Base-by-base conservation (phyloP, 2,113 vertebrate species). In the Bubo bubo region DNA sequence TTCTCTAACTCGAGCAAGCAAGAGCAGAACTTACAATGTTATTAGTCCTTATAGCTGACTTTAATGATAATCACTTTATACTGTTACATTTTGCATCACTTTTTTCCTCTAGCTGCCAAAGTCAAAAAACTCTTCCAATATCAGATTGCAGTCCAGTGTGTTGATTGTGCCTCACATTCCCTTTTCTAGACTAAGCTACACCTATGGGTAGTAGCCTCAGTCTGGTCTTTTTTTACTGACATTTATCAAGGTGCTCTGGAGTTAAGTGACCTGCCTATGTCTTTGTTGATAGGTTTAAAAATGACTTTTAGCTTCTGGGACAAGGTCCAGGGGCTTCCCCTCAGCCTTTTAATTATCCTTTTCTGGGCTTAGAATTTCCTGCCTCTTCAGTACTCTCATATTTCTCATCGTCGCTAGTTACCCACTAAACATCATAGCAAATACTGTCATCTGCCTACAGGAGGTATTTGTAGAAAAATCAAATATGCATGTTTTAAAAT, bases 321-420 rank as follows among this genome's bases (percentile, higher is more conserved):
- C 12, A 50, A 49, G 5, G 13, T 45, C 27, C 2, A 8, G 8
- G 13, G 26, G 3, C 10, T 86, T 67, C 6, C 0, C 0, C 21
- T 64, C 34, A 70, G 22, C 5, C 17, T 5, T 79, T 89, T 13
- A 39, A 32, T 23, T 13, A 59, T 15, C 23, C 14, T 2, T 15
- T 43, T 83, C 52, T 34, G 6, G 20, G 13, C 16, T 79, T n/a
- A 37, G 24, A 47, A 8, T 58, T 83, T 67, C 10, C 30, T 11
- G 0, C 5, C 79, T 71, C 14, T 27, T 49, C 22, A 17, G 2
- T 58, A 20, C 18, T 39, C 83, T 58, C 6, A 1, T 41, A n/a
- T 56, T 63, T 71, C 34, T 72, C 18, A 6, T 62, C 28, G 35
- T 71, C 16, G 16, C 8, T 47, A 34, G 30, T 17, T 71, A 8